A percentile compares a stretch with the other conserved stretches of the same genome.
Evolutionary conservation across 2,797 vertebrate species (phyloP).

Genomic region (Pitangus sulphuratus): DNA sequence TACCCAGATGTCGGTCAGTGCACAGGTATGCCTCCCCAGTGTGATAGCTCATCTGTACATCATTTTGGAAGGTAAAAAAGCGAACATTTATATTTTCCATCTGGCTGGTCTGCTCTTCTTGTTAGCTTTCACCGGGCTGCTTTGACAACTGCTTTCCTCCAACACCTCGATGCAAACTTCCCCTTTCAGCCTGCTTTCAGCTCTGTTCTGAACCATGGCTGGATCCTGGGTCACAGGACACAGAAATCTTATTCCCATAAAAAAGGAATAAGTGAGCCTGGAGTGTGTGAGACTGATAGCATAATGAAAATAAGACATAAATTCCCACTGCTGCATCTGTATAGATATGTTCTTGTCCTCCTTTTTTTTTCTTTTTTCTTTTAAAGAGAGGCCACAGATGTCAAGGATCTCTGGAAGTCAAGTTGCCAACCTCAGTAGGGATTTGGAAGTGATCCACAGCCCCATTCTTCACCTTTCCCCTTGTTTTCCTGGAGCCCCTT

Average conservation of each 20-base stretch:
- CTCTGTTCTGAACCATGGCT: neutral
- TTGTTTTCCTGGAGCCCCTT: neutral
- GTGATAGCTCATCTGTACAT: neutral
- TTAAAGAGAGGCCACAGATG: neutral
- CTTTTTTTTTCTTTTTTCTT: neutral
- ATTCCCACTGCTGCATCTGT: neutral
- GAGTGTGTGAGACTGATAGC: neutral
- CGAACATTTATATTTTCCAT: neutral
- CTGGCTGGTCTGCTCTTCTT: neutral
- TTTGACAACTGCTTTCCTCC: neutral
- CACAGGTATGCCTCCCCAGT: neutral
- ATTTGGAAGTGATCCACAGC: neutral
- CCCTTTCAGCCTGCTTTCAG: neutral
- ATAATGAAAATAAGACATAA: neutral
- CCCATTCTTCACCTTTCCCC: neutral
- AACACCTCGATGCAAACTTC: neutral
- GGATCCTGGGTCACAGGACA: neutral
- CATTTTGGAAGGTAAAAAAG: neutral
- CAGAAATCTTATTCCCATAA: neutral
- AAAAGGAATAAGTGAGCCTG: neutral
- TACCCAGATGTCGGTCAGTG: neutral
- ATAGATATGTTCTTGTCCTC: neutral
- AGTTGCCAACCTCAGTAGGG: neutral
- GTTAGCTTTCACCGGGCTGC: neutral
- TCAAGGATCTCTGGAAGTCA: neutral